Percentiles rank a stretch among this genome's conserved stretches.
Conservation (phyloP, 2,888 invertebrate genomes). For the Ditula angustiorana region DNA sequence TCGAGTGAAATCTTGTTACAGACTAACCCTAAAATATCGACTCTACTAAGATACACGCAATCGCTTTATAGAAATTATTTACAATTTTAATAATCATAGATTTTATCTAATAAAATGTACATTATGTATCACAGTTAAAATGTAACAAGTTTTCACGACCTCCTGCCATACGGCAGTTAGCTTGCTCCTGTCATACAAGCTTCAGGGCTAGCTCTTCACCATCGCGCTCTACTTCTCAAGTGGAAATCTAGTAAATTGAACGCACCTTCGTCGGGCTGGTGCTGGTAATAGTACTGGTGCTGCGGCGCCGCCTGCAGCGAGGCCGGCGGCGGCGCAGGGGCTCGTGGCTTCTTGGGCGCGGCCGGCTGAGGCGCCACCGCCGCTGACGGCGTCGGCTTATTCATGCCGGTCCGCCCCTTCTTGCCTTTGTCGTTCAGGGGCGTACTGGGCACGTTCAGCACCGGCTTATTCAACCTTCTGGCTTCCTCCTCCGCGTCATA, state of each 20-base stretch:
- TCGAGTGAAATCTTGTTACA: conserved; percentile 85
- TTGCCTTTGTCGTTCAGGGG: conserved; percentile 79
- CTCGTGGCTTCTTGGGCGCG: conserved; percentile 79
- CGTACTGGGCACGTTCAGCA: conserved; percentile 81
- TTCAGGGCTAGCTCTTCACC: conserved; percentile 86
- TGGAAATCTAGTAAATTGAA: conserved; percentile 86
- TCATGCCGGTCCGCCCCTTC: conserved; percentile 69
- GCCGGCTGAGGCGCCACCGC: conserved; percentile 78
- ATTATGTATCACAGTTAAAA: conserved; percentile 85
- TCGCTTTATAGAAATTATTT: conserved; percentile 76
- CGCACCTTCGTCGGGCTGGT: conserved; percentile 86
- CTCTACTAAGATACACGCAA: conserved; percentile 75
- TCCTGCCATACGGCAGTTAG: conserved; percentile 76
- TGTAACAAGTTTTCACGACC: conserved; percentile 84
- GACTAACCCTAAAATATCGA: conserved; percentile 79
- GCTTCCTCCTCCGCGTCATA: conserved; percentile 86
- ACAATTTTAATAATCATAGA: conserved; percentile 78
- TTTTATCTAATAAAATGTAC: conserved; percentile 82
- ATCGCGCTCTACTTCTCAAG: conserved; percentile 85
- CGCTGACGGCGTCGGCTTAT: conserved; percentile 71
- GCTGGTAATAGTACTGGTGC: conserved; percentile 85
- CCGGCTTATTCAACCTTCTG: conserved; percentile 78
- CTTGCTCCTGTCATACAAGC: conserved; percentile 87
- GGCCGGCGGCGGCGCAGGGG: conserved; percentile 75
- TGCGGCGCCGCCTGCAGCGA: conserved; percentile 77